These are phyloP conservation scores for Ataeniobius toweri DNA, from an alignment of 2,797 vertebrate species.

Conservation along the genomic window DNA sequence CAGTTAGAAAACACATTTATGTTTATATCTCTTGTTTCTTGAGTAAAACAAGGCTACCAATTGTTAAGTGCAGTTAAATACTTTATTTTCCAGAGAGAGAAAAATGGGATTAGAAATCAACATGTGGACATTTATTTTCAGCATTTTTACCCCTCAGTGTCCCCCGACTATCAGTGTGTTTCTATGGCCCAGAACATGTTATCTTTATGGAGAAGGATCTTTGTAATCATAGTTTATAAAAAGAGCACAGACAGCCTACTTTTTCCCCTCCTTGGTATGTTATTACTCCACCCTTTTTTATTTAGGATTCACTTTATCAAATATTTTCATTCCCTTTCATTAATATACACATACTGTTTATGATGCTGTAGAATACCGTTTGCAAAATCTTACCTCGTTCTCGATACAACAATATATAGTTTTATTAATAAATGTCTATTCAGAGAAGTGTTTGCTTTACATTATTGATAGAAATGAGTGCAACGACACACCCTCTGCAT, in stretches of 20 bases:
- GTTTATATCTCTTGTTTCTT: not conserved
- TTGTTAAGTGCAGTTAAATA: not conserved
- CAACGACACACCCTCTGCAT: not conserved
- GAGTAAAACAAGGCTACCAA: not conserved
- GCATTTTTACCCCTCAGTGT: not conserved
- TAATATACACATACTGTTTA: conserved; percentile 31
- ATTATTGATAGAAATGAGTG: not conserved
- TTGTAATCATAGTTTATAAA: not conserved
- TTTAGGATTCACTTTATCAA: not conserved
- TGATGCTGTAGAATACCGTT: conserved; percentile 7
- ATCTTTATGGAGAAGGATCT: not conserved
- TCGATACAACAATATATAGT: not conserved
- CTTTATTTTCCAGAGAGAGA: not conserved
- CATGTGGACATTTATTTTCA: not conserved
- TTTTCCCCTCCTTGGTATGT: not conserved
- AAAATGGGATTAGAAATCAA: not conserved
- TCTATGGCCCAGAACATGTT: not conserved
- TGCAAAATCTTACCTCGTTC: conserved; percentile 24
- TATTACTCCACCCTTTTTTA: not conserved
- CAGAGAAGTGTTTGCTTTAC: not conserved
- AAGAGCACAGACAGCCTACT: not conserved
- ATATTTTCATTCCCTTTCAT: conserved; percentile 10
- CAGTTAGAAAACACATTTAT: not conserved
- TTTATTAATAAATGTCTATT: not conserved
- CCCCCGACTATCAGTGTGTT: not conserved